Conservation (phyloP, 1,140 invertebrate species). For the Calliphora vicina region DNA sequence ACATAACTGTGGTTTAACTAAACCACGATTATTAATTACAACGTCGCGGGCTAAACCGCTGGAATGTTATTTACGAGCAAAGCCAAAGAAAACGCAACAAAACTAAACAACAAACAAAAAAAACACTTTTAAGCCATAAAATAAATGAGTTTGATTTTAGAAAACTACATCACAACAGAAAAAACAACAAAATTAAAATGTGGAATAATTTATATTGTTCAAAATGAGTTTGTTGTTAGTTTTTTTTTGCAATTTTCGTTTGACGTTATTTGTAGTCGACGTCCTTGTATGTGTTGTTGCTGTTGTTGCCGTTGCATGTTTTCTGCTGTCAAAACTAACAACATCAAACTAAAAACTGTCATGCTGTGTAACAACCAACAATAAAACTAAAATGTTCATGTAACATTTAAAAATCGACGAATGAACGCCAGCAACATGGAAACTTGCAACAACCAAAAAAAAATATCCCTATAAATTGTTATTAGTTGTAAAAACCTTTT, state of each 20-base stretch:
- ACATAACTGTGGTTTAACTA: no score
- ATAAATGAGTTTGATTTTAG: background rate
- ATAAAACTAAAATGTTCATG: background rate
- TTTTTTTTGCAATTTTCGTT: no score
- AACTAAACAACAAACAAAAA: no score
- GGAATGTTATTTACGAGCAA: no score
- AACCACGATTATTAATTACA: no score
- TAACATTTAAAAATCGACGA: background rate
- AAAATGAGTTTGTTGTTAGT: background rate
- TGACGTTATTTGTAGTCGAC: no score
- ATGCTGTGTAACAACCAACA: background rate
- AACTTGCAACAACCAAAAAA: background rate
- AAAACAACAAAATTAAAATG: background rate
- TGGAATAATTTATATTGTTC: background rate
- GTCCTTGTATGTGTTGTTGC: background rate
- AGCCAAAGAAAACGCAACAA: no score
- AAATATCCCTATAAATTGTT: background rate
- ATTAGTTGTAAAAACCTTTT: background rate
- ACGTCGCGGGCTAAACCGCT: no score
- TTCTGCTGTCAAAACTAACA: slow-evolving; percentile 2
- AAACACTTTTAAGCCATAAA: background rate
- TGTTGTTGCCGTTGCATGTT: background rate
- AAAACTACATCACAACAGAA: background rate
- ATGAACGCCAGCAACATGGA: background rate
- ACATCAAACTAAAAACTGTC: background rate